Base-by-base conservation (phyloP, 2,888 invertebrate species). In the Laspeyria flexula region DNA sequence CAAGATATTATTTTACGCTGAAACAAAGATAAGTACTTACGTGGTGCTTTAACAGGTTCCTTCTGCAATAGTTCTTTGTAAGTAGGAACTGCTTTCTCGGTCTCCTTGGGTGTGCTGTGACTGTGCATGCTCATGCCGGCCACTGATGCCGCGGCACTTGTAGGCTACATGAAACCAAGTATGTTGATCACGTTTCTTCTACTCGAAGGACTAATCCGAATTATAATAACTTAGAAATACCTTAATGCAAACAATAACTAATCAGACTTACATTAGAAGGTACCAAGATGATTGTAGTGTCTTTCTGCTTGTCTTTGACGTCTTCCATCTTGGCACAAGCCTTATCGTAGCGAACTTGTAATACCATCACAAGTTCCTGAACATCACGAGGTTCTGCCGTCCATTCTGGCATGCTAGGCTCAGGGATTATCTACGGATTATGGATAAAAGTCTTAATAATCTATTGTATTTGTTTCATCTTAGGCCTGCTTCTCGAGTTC, bases 331-430 rank as follows among this genome's bases (percentile, higher is more conserved):
- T 74, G 0, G 73, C 71, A n/a, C 87, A 73, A 0, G 90, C 89
- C 15, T 75, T 79, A 39, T 81, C 85, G 55, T 86, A 92, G 31
- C 91, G 87, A 2, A 80, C 73, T 0, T 81, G 79, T 0, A 94
- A 77, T 9, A 93, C 83, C 10, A 75, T 66, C 7, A 93, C 66
- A 4, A 93, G 69, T 30, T 91, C 81, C 9, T 89, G 82, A 0
- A 93, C 84, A 55, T 93, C 91, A 0, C 90, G 76, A 0, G 88
- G 83, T 56, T 93, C 86, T 0, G 89, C 88, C 3, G 90, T 87
- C 84, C 93, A 91, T 37, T 92, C 90, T 0, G 93, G 90, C 45
- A 91, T 79, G 0, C 79, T 54, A 0, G 88, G 86, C 0, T 92
- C 93, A 16, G 87, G 87, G 0, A 88, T 77, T 11, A 90, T 79